Evolutionary conservation across 2,888 invertebrate genomes (phyloP).

Genomic region (Neria commutata): DNA sequence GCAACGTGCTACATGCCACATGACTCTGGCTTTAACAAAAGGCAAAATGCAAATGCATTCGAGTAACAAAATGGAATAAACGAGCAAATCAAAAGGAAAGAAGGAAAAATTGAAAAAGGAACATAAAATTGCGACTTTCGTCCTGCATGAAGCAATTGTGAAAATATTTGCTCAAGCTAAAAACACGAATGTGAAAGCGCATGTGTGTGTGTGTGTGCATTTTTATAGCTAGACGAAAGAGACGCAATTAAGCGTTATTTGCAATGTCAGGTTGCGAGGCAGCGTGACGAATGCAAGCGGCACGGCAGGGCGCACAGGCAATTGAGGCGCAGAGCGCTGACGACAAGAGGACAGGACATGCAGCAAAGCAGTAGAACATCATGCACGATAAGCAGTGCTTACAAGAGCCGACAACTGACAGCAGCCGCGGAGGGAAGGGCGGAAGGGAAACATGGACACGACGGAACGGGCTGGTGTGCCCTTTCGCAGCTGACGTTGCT

Average conservation of each 20-base stretch:
- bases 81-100: no score
- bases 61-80: no score
- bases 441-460: neutral
- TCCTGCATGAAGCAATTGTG: constrained; percentile 42
- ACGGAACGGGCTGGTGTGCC: neutral
- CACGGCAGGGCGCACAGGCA: neutral
- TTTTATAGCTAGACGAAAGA: constrained; percentile 1
- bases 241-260: constrained; percentile 1
- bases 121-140: constrained; percentile 50
- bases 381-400: constrained; percentile 33
- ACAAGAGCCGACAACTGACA: constrained; percentile 38
- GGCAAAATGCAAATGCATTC: no score
- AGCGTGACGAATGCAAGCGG: no score
- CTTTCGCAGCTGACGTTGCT: neutral
- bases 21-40: no score
- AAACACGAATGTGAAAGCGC: constrained; percentile 29
- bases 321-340: constrained; percentile 31
- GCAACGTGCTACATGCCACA: no score
- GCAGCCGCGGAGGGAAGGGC: constrained; percentile 31
- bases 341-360: no score
- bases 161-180: constrained; percentile 52
- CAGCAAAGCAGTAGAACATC: constrained; percentile 51
- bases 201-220: no score
- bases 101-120: neutral
- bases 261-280: no score